Evolutionary conservation across 2,888 invertebrate species (phyloP), one percentile per base, ranked within the genome.

Genomic region (Mimas tiliae): DNA sequence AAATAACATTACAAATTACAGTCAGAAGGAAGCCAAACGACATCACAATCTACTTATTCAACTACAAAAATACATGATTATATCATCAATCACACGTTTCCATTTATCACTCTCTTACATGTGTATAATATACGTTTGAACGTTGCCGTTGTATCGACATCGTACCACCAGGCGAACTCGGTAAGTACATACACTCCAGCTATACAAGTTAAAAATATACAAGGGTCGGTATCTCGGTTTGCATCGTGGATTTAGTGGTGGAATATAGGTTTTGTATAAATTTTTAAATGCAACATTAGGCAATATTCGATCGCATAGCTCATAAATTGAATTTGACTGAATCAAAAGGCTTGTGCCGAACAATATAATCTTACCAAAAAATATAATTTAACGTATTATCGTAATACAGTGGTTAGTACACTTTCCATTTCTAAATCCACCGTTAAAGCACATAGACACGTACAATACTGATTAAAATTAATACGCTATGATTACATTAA

Each of bases 1-100:
- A 77, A 72, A 76, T 74, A 75, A 73, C 68, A 42, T 42, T 58
- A 58, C 38, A 58, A 69, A 76, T 75, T 72, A 72, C 71, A 70
- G 72, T 74, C 71, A 73, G 77, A 80, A 81, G 82, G 85, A 86
- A 88, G 85, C 86, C 86, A 82, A 79, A 76, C 76, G 77, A 79
- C 81, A 76, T 79, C 82, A 83, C 81, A 78, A 76, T 74, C 73
- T 79, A 78, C 79, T 81, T 67, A 66, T 64, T 68, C 70, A 74
- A 72, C 74, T 85, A 86, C 77, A 83, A 86, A 84, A 84, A 84
- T 85, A 87, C 83, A 84, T 72, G 72, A 74, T 80, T 76, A 77
- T 58, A 67, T 67, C 64, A 64, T 58, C 67, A 55, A 62, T 64
- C 64, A 67, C 58, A 64, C 63, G 55, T 53, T 53, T 53, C 58